phyloP scores from a whole-genome alignment of 2,888 invertebrate genomes.

The Drosophila neutralis region DNA sequence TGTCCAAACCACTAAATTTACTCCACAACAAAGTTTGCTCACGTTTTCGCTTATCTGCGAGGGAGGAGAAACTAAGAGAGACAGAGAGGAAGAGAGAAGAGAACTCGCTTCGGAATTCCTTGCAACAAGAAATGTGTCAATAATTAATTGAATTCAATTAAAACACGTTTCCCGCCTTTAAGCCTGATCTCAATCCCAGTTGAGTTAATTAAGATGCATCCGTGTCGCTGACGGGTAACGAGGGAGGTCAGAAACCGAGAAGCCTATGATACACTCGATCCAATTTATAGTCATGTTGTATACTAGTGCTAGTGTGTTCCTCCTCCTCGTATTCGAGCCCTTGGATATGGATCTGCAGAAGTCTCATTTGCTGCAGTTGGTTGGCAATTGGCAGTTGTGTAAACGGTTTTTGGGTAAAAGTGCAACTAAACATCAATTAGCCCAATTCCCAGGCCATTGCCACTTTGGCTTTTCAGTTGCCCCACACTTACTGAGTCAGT shows the following conservation, averaged over 20 bases:
- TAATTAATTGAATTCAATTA: conserved; percentile 84
- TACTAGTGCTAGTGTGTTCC: conserved; percentile 27
- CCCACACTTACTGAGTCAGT: conserved; percentile 29
- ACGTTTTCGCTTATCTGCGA: conserved; percentile 61
- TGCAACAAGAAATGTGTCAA: conserved; percentile 82
- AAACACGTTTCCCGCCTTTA: conserved; percentile 54
- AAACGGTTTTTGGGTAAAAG: conserved; percentile 83
- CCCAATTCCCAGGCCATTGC: conserved; percentile 83
- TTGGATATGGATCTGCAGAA: conserved; percentile 51
- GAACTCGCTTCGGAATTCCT: conserved; percentile 65
- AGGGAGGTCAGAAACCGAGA: conserved; percentile 15
- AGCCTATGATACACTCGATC: conserved; percentile 19
- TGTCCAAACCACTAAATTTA: conserved; percentile 31
- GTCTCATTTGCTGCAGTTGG: conserved; percentile 36
- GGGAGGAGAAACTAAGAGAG: conserved; percentile 11
- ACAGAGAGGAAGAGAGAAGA: not conserved
- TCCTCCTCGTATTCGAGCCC: conserved; percentile 12
- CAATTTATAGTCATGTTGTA: conserved; percentile 48
- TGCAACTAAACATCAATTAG: conserved; percentile 84
- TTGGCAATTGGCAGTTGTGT: conserved; percentile 54
- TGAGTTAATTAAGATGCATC: conserved; percentile 81
- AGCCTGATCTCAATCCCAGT: conserved; percentile 23
- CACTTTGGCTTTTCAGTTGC: conserved; percentile 49
- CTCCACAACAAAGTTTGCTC: conserved; percentile 47
- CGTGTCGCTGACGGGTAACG: conserved; percentile 60